phyloP scores from a whole-genome alignment of 2,797 vertebrate species.

The Pteronotus mesoamericanus region DNA sequence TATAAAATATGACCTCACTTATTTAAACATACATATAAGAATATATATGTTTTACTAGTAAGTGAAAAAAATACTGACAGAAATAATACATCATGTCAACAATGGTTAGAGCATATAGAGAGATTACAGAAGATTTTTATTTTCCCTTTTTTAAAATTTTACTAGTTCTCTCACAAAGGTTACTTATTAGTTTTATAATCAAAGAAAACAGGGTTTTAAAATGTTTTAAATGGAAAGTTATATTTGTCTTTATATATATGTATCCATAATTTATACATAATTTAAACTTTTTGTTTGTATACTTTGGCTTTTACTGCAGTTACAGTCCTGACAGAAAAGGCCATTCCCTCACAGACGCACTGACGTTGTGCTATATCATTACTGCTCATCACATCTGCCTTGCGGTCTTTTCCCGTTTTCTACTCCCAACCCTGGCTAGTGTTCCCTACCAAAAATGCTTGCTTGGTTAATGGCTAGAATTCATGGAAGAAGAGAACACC shows the following conservation, averaged over 20 bases:
- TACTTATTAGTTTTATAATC: not conserved
- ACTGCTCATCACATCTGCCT: not conserved
- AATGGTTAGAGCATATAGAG: not conserved
- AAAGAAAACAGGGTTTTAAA: not conserved
- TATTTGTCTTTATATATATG: not conserved
- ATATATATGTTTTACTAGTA: not conserved
- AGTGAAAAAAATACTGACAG: not conserved
- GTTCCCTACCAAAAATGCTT: not conserved
- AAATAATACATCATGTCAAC: conserved; percentile 1
- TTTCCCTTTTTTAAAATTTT: not conserved
- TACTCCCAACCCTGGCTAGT: not conserved
- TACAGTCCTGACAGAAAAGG: not conserved
- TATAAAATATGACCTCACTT: not conserved
- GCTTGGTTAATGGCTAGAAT: not conserved
- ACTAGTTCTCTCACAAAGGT: not conserved
- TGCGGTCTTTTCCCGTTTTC: not conserved
- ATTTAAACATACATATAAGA: not conserved
- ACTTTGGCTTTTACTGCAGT: not conserved
- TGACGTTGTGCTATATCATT: not conserved
- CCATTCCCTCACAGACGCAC: not conserved
- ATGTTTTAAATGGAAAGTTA: not conserved
- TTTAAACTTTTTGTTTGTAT: not conserved
- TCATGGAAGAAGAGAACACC: not conserved
- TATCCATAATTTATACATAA: too few relatives aligned
- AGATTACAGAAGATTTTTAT: not conserved